Base-by-base conservation (phyloP, 2,113 vertebrate species). In the Excalfactoria chinensis region DNA sequence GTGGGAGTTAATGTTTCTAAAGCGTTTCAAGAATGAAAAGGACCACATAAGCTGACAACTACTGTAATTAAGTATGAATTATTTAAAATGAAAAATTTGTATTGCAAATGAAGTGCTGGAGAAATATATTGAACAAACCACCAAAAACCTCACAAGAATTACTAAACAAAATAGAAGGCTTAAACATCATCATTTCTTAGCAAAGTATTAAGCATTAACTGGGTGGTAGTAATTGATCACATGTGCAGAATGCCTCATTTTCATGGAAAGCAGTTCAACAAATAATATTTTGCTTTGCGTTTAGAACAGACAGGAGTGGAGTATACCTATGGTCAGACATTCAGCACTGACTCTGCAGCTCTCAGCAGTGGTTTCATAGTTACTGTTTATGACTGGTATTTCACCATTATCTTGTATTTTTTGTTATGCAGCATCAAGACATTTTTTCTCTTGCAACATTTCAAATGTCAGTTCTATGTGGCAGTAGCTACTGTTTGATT, bases 11-110 rank as follows among this genome's bases (percentile, higher is more conserved):
- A 96, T 95, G 73, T 78, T 94, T 96, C 93, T 95, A 96, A 96
- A 96, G 90, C 95, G 72, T 96, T 96, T 94, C 93, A 95, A 96
- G 93, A 95, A 95, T 96, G 93, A 96, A 95, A 95, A 96, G 93
- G 93, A 95, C 95, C 92, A 95, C 84, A 94, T 62, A 96, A 95
- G 95, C 88, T 78, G 95, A 93, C 86, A 95, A 94, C 88, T 96
- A 90, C 93, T 93, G 92, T 93, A 96, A 96, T 95, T 95, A 95
- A 95, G 88, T 95, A 96, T 84, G 90, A 95, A 95, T 93, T 96
- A 95, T 92, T 94, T 96, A 81, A 96, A 96, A 90, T 75, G 86
- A 86, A 95, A 95, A 94, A 96, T 96, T 93, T 96, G 95, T 95
- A 94, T 95, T 96, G 95, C 86, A 95, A 94, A 95, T 96, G 93